Evolutionary conservation across 2,888 invertebrate genomes (phyloP), one percentile per base, ranked within the genome.

Genomic region (Eueremaeus valkanovi): DNA sequence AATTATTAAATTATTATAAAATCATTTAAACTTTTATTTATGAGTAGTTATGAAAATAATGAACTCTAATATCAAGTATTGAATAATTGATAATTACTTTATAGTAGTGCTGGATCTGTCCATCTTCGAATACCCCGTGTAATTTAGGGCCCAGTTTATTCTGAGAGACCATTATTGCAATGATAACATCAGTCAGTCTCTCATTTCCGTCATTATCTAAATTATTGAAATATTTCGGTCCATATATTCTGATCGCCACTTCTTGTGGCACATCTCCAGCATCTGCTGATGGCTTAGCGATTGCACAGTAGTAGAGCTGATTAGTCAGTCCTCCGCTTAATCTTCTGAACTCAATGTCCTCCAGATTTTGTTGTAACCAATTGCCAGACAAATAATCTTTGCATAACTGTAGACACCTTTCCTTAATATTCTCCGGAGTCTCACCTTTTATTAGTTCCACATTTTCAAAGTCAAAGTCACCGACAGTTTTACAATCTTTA

Each of bases 71-170:
- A 3, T 49, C 5, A n/a, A 49, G 49, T 18, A 3, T 9, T 9
- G 11, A 40, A 49, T 5, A 5, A n/a, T 18, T 5, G 16, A 49
- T 49, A 8, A 11, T 31, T 33, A 63, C 63, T 33, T 63, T 63
- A 63, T 63, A 63, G 82, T 92, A 97, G 83, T 98, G 93, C 83
- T 98, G 98, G 75, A 98, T 91, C 76, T 98, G 87, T 0, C 98
- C 95, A 0, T 93, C 95, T 5, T 95, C 93, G 84, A 97, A 98
- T 33, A 98, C 91, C 0, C 97, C 97, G 83, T 94, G 92, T 13
- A 97, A 86, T 82, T 92, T 92, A 0, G 97, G 97, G 0, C 97
- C 97, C 68, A 97, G 87, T 75, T 24, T 9, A 31, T 31, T 42
- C 29, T 72, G 27, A 49, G 31, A 49, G 9, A 49, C 72, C 21